Conservation (phyloP, 2,113 vertebrate genomes). For the Pithys albifrons region DNA sequence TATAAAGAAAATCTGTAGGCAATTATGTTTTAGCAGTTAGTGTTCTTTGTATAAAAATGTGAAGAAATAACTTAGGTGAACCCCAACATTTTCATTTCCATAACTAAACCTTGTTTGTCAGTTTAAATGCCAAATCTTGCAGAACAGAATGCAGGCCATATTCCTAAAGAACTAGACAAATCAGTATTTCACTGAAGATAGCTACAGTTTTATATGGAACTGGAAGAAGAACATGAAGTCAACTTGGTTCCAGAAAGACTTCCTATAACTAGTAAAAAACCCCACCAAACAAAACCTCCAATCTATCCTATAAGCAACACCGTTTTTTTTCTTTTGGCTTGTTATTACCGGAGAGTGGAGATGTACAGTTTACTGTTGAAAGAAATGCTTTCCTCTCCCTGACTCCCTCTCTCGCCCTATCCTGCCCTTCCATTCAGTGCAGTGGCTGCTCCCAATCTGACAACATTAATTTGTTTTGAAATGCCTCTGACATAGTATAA, state of each 20-base stretch:
- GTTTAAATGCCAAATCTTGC: not conserved
- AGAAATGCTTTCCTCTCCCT: not conserved
- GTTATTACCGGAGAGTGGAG: not conserved
- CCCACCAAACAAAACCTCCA: rapidly evolving
- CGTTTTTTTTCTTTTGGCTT: not conserved
- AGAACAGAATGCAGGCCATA: not conserved
- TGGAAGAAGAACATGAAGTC: not conserved
- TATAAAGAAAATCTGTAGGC: not conserved
- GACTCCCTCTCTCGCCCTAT: not conserved
- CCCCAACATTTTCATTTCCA: not conserved
- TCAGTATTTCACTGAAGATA: not conserved
- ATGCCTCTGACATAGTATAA: not conserved
- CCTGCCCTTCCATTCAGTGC: not conserved
- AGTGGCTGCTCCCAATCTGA: not conserved
- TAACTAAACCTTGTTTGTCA: not conserved
- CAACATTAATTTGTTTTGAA: constrained; percentile 34
- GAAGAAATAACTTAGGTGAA: not conserved
- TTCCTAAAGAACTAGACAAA: not conserved
- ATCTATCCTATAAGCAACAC: not conserved
- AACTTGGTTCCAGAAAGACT: not conserved
- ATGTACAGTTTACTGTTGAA: not conserved
- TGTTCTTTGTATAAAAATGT: not conserved
- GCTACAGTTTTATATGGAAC: not conserved
- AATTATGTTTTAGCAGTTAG: not conserved
- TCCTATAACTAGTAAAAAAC: not conserved